Base-by-base conservation (phyloP, 2,797 vertebrate species). In the Zenarchopterus dispar region DNA sequence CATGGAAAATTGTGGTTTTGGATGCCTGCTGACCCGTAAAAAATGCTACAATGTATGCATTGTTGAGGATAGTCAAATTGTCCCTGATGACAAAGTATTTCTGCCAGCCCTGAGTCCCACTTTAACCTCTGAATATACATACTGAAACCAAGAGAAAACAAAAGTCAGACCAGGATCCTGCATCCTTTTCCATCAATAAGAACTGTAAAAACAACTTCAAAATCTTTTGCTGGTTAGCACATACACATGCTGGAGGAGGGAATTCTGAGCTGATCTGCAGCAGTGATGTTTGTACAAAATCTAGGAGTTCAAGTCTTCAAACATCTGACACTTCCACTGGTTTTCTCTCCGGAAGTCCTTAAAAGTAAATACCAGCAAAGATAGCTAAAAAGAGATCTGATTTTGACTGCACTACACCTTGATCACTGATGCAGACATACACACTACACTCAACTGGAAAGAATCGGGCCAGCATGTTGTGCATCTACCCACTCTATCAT, bases 271-370 rank as follows among this genome's bases (percentile, higher is more conserved):
- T 43, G n/a, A 79, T 86, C 67, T 69, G 69, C 81, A 52, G 73
- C 67, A 70, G 75, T 43, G 62, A 50, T 81, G 80, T 86, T 88
- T 88, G 74, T 70, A 67, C 62, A 78, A 28, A 87, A 91, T 88
- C 67, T 53, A 67, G 51, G 59, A 75, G 74, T 63, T 85, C 67
- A 81, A 81, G 80, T 88, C 78, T 63, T 78, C 79, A 82, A 78
- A 85, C 86, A 84, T 82, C 69, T 50, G 73, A 75, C 72, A 81
- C 82, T 72, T 82, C 88, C 80, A 86, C 73, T 68, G 75, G 78
- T 78, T 87, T 91, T 78, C 88, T 83, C 70, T 87, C 71, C 71
- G 54, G 80, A 86, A 79, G 79, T 83, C 66, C 62, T 80, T 74
- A 46, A 85, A 81, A 77, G 82, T 83, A 87, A 89, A 89, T 77